Conservation (phyloP, 2,797 vertebrate species). For the Pseudochirops cupreus region DNA sequence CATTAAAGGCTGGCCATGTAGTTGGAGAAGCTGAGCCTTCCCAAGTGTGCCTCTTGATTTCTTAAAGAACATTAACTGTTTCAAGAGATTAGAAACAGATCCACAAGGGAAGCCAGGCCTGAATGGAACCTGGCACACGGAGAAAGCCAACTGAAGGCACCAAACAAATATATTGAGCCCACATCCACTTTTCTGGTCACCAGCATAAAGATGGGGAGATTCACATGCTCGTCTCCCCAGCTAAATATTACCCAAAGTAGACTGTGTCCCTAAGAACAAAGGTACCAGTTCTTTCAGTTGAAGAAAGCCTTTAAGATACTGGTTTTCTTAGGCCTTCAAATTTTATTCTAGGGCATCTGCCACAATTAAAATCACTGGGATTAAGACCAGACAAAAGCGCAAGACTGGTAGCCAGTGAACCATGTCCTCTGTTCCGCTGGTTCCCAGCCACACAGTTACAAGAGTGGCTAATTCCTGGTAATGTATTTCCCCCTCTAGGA, state of each 20-base stretch:
- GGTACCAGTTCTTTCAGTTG: not conserved
- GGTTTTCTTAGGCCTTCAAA: not conserved
- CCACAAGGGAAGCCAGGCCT: not conserved
- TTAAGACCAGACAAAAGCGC: constrained; percentile 11
- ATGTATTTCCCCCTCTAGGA: not conserved
- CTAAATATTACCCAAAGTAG: not conserved
- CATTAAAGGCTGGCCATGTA: not conserved
- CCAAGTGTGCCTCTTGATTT: not conserved
- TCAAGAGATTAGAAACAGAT: not conserved
- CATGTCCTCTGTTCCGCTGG: not conserved
- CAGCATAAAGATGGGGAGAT: not conserved
- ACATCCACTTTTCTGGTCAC: not conserved
- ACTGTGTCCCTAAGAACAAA: not conserved
- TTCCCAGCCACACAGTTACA: not conserved
- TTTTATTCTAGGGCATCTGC: not conserved
- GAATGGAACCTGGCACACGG: not conserved
- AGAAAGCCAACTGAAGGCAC: not conserved
- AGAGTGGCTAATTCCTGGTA: not conserved
- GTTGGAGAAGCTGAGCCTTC: not conserved
- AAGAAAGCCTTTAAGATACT: not conserved
- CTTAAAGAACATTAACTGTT: not conserved
- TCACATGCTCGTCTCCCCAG: not conserved
- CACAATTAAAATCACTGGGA: constrained; percentile 1
- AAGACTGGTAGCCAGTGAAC: not conserved
- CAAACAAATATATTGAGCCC: not conserved